These are phyloP conservation scores for Myotis yumanensis DNA, from an alignment of 2,113 vertebrate species.

Conservation along the genomic window DNA sequence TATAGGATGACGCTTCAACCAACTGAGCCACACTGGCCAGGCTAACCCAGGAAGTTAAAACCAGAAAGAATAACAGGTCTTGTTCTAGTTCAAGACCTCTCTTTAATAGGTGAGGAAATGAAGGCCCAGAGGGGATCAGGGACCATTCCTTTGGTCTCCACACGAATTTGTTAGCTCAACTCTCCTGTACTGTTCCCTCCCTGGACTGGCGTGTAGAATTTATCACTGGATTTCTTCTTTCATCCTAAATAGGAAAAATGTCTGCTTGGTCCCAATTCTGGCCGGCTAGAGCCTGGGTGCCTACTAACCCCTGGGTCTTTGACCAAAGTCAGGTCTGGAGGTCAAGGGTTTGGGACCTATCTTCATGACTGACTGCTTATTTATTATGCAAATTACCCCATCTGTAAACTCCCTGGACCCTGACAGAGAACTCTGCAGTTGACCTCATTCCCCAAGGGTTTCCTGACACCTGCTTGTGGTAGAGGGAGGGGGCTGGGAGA, in stretches of 20 bases:
- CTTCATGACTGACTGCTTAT: not conserved
- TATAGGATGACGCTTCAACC: not conserved
- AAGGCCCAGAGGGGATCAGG: fast-evolving
- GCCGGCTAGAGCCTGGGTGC: not conserved
- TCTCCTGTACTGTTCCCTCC: not conserved
- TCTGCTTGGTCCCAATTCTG: not conserved
- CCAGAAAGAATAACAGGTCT: not conserved
- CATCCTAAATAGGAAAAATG: not conserved
- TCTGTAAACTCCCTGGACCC: not conserved
- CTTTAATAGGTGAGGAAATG: not conserved
- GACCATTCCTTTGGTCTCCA: not conserved
- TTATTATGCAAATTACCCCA: slow-evolving; percentile 28
- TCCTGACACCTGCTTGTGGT: slow-evolving; percentile 39
- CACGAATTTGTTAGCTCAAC: not conserved
- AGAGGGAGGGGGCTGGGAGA: too few relatives aligned
- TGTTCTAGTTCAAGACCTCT: not conserved
- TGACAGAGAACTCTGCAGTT: not conserved
- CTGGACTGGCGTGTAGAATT: not conserved
- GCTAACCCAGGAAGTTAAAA: not conserved
- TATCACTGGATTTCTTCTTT: not conserved
- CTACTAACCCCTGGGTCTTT: not conserved
- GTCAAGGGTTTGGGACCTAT: not conserved
- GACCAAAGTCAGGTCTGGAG: not conserved
- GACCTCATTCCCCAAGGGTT: not conserved
- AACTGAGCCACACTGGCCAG: not conserved